Conservation (phyloP, 1,140 invertebrate genomes). For the Drosophila nasuta region DNA sequence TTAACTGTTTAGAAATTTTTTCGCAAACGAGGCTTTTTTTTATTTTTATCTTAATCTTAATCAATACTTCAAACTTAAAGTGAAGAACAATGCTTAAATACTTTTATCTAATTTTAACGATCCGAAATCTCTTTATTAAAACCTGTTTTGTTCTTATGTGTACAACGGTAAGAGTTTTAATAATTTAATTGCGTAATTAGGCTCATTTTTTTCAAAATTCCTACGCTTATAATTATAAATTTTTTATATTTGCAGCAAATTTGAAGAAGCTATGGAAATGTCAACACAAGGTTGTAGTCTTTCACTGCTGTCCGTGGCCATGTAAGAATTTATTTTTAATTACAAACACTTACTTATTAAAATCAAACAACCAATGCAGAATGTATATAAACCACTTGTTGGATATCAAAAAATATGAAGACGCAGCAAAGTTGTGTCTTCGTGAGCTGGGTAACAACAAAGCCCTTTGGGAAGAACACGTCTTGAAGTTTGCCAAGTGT, state of each 20-base stretch:
- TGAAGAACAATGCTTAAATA: no score
- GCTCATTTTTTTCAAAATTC: no score
- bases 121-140: no score
- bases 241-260: conserved; percentile 86
- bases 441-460: conserved; percentile 93
- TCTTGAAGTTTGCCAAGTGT: conserved; percentile 95
- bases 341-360: neutral
- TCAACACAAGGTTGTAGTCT: conserved; percentile 85
- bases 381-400: conserved; percentile 95
- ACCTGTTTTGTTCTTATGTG: no score
- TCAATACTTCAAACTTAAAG: no score
- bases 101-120: no score
- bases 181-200: no score
- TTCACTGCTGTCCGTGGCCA: conserved; percentile 66
- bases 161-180: no score
- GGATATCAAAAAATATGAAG: conserved; percentile 89
- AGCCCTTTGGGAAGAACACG: conserved; percentile 96
- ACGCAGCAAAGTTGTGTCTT: conserved; percentile 94
- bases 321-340: conserved; percentile 37
- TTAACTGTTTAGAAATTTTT: no score
- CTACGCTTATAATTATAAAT: conserved; percentile 7
- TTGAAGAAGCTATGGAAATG: conserved; percentile 90
- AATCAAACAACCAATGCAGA: conserved; percentile 64
- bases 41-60: no score
- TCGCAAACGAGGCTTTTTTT: neutral